phyloP scores from a whole-genome alignment of 1,140 invertebrate genomes.

The Scaptomyza graminum region DNA sequence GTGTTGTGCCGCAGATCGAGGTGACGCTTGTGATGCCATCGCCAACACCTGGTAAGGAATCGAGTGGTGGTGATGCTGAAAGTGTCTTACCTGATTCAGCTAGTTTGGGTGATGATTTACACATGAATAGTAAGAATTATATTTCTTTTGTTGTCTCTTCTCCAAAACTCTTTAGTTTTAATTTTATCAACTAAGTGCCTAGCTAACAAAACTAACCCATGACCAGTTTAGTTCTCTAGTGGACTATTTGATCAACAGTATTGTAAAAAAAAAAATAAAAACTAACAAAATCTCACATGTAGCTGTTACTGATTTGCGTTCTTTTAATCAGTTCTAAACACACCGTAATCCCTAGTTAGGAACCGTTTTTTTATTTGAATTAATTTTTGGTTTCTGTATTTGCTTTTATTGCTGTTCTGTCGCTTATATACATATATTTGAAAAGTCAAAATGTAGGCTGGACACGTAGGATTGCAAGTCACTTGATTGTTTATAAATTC shows the following conservation, averaged over 20 bases:
- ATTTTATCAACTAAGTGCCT: slow-evolving; percentile 34
- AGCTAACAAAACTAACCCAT: slow-evolving; percentile 36
- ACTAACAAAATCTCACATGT: slow-evolving; percentile 44
- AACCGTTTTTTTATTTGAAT: slow-evolving; percentile 6
- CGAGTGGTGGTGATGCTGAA: slow-evolving; percentile 90
- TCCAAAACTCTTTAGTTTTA: slow-evolving; percentile 72
- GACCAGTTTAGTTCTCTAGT: slow-evolving; percentile 21
- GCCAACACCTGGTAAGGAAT: slow-evolving; percentile 91
- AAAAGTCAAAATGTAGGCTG: slow-evolving; percentile 38
- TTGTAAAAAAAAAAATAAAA: slow-evolving; percentile 23
- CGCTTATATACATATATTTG: slow-evolving; percentile 34
- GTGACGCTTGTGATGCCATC: slow-evolving; percentile 94
- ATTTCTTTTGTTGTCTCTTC: slow-evolving; percentile 78
- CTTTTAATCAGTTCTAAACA: neutral
- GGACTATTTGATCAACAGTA: slow-evolving; percentile 18
- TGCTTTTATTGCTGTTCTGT: slow-evolving; percentile 48
- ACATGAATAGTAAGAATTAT: slow-evolving; percentile 84
- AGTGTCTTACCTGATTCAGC: slow-evolving; percentile 92
- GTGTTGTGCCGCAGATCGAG: slow-evolving; percentile 93
- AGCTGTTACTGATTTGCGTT: slow-evolving; percentile 43
- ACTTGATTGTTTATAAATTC: slow-evolving; percentile 20
- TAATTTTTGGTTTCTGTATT: slow-evolving; percentile 4
- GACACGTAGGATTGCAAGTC: slow-evolving; percentile 29
- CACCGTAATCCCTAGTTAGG: slow-evolving; percentile 33
- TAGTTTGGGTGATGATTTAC: slow-evolving; percentile 90